Percentiles rank a stretch among this genome's conserved stretches.
phyloP scores from a whole-genome alignment of 2,113 vertebrate genomes.

The Sus scrofa region T2T-Sscrofa CM000826.6:143499001-143499500 shows the following conservation, averaged over 20 bases:
- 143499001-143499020: neutral
- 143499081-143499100: neutral
- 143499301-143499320: no score
- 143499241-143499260: neutral
- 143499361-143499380: no score
- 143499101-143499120: neutral
- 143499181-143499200: neutral
- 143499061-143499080: conserved; percentile 32
- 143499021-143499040: conserved; percentile 17
- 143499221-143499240: neutral
- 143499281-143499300: no score
- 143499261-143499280: neutral
- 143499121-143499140: neutral
- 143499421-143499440: no score
- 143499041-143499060: conserved; percentile 45
- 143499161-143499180: neutral
- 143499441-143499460: no score
- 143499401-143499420: no score
- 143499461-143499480: no score
- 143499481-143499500: no score
- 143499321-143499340: no score
- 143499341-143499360: no score
- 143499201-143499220: neutral
- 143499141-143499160: fast-evolving
- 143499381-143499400: no score